Percentiles rank a stretch among this genome's conserved stretches.
Evolutionary conservation across 2,797 vertebrate species (phyloP).

Genomic region (Naso thynnoides): DNA sequence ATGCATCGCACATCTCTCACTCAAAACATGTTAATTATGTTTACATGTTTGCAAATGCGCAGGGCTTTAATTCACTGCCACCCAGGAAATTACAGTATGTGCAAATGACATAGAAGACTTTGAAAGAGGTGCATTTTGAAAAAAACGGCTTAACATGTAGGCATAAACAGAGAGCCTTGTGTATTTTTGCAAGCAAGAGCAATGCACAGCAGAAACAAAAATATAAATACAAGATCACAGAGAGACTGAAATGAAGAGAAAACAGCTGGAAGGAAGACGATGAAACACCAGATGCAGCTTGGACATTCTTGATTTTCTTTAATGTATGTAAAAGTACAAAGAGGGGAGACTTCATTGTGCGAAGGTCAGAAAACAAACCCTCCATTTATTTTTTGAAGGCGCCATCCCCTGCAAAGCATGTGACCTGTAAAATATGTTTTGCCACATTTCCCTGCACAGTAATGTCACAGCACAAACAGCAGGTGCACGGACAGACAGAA

Average conservation of each 20-base stretch:
- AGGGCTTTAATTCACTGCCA: constrained; percentile 7
- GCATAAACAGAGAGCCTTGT: neutral
- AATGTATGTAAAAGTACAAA: constrained; percentile 55
- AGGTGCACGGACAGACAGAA: constrained; percentile 62
- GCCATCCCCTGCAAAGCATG: constrained; percentile 37
- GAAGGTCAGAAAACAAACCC: constrained; percentile 71
- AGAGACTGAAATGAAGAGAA: neutral
- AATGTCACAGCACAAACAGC: constrained; percentile 56
- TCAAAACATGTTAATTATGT: constrained; percentile 16
- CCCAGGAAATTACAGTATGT: constrained; percentile 10
- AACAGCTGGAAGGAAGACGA: constrained; percentile 5
- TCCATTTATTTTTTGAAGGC: constrained; percentile 66
- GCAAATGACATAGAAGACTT: constrained; percentile 5
- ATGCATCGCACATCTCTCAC: neutral
- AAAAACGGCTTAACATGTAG: neutral
- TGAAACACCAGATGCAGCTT: constrained; percentile 34
- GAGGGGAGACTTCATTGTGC: constrained; percentile 24
- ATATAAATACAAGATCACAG: neutral
- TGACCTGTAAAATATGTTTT: constrained; percentile 36
- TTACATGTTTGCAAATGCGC: constrained; percentile 30
- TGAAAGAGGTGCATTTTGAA: neutral
- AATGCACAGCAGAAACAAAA: neutral
- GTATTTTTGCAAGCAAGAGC: neutral
- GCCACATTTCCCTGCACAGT: constrained; percentile 39
- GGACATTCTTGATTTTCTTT: constrained; percentile 35